Percentiles rank a stretch among this genome's conserved stretches.
Conservation (phyloP, 2,888 invertebrate species). For the Sarcophaga caerulescens region DNA sequence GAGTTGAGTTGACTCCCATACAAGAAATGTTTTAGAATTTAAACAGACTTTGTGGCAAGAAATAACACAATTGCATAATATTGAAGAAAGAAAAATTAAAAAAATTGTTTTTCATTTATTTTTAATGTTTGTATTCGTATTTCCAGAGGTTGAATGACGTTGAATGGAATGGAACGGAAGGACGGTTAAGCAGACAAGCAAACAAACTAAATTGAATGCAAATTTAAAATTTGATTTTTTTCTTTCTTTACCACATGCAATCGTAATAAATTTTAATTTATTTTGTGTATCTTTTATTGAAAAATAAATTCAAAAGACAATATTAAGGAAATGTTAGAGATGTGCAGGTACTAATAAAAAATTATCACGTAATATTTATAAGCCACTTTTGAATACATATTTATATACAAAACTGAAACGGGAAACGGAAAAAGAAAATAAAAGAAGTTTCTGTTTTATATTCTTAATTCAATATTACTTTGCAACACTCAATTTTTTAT, state of each 20-base stretch:
- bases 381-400: neutral
- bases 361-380: slow-evolving; percentile 51
- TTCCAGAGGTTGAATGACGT: neutral
- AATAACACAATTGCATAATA: slow-evolving; percentile 19
- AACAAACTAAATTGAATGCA: slow-evolving; percentile 45
- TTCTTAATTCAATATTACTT: neutral
- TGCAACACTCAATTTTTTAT: too few relatives aligned
- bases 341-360: slow-evolving; percentile 10
- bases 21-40: slow-evolving; percentile 17
- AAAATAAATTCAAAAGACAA: slow-evolving; percentile 19
- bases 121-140: neutral
- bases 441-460: neutral
- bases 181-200: slow-evolving; percentile 6
- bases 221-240: slow-evolving; percentile 8
- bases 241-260: neutral
- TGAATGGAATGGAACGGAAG: slow-evolving; percentile 8
- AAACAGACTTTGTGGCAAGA: neutral
- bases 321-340: slow-evolving; percentile 53
- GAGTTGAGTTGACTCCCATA: slow-evolving; percentile 3
- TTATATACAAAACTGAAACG: neutral
- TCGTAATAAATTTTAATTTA: neutral
- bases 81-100: neutral
- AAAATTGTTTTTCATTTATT: neutral
- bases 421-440: slow-evolving; percentile 46
- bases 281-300: too few relatives aligned